A percentile compares a stretch with the other conserved stretches of the same genome.
Conservation (phyloP, 2,113 vertebrate species). For the Percopsis transmontana region DNA sequence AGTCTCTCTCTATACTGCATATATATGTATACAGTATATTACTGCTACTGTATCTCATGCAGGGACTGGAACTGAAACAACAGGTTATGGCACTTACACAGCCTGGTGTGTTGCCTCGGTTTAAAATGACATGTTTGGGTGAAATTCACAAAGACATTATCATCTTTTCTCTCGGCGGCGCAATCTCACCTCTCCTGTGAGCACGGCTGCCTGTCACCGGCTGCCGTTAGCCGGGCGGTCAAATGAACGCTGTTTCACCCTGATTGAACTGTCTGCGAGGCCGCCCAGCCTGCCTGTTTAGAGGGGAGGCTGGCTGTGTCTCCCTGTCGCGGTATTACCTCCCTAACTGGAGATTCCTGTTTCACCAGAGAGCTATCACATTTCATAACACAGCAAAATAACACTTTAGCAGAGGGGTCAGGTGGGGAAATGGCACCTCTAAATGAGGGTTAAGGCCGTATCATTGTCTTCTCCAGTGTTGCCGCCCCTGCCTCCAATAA, state of each 20-base stretch:
- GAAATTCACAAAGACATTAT: slow-evolving; percentile 78
- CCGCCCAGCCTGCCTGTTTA: slow-evolving; percentile 62
- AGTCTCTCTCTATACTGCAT: background rate
- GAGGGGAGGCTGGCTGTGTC: slow-evolving; percentile 64
- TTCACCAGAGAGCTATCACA: slow-evolving; percentile 80
- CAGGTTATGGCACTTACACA: slow-evolving; percentile 66
- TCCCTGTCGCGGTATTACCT: slow-evolving; percentile 74
- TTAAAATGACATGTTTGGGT: slow-evolving; percentile 77
- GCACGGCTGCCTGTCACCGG: slow-evolving; percentile 43
- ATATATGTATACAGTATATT: background rate
- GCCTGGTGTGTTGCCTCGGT: slow-evolving; percentile 58
- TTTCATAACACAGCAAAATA: slow-evolving; percentile 82
- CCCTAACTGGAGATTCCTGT: slow-evolving; percentile 71
- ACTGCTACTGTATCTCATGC: background rate
- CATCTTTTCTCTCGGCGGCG: slow-evolving; percentile 71
- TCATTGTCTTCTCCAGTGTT: slow-evolving; percentile 81
- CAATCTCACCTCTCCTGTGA: slow-evolving; percentile 66
- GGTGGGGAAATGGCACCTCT: slow-evolving; percentile 84
- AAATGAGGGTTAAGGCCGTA: slow-evolving; percentile 85
- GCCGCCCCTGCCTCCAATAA: slow-evolving; percentile 86
- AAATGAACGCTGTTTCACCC: slow-evolving; percentile 74
- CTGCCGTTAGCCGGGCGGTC: slow-evolving; percentile 65
- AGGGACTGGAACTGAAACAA: slow-evolving; percentile 50
- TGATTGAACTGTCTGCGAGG: slow-evolving; percentile 75
- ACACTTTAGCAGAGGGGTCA: slow-evolving; percentile 79